Evolutionary conservation across 92 coral and sea anemone genomes (phyloP).

Genomic region (Palythoa grandiflora): DNA sequence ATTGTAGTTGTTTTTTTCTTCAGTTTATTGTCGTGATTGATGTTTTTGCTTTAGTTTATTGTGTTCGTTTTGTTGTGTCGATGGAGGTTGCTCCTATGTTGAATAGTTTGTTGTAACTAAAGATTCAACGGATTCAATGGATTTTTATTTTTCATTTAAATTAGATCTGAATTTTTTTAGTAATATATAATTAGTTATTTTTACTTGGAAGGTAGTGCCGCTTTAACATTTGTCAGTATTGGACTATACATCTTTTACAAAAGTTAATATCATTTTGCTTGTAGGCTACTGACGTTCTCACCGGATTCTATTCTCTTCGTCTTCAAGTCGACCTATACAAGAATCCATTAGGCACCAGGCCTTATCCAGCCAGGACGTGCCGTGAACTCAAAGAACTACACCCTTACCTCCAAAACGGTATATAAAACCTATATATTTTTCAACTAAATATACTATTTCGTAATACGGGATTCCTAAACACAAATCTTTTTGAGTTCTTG

Average conservation of each 20-base stretch:
- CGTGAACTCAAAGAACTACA: conserved; percentile 53
- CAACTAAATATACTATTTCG: not conserved
- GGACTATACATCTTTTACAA: not conserved
- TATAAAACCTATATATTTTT: not conserved
- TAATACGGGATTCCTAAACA: not conserved
- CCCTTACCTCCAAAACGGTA: conserved; percentile 56
- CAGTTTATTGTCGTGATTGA: too few species aligned
- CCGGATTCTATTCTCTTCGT: conserved; percentile 34
- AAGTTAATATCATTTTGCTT: not conserved
- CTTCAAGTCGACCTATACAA: conserved; percentile 54
- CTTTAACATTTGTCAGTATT: not conserved
- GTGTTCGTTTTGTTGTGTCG: too few species aligned
- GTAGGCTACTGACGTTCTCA: conserved; percentile 32
- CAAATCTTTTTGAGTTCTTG: not conserved
- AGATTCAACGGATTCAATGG: too few species aligned
- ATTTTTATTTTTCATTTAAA: too few species aligned
- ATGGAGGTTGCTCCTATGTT: too few species aligned
- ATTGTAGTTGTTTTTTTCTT: too few species aligned
- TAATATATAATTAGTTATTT: not conserved
- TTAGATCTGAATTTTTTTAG: not conserved
- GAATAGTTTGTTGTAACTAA: too few species aligned
- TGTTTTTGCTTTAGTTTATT: too few species aligned
- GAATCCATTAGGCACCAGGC: conserved; percentile 49
- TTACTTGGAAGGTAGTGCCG: not conserved
- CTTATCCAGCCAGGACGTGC: conserved; percentile 61